Evolutionary conservation across 2,113 vertebrate genomes (phyloP).

Genomic region (Eonycteris spelaea): DNA sequence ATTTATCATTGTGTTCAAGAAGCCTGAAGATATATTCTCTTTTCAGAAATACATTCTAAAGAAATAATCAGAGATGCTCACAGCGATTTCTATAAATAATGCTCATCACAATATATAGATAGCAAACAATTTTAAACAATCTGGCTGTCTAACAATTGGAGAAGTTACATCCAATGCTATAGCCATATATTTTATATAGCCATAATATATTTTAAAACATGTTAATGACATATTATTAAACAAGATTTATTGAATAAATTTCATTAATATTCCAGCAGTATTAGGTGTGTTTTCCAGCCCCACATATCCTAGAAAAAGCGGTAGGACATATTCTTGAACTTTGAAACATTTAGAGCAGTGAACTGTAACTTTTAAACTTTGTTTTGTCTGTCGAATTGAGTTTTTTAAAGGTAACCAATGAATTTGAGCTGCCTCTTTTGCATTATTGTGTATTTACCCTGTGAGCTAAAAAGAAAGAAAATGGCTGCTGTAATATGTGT

Average conservation of each 20-base stretch:
- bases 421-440: background rate
- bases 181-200: background rate
- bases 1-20: background rate
- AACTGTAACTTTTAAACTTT: background rate
- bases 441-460: background rate
- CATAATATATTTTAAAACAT: background rate
- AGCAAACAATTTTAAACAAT: constrained; percentile 2
- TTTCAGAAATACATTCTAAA: background rate
- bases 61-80: background rate
- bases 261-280: background rate
- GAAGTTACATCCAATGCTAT: background rate
- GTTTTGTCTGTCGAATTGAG: background rate
- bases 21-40: background rate
- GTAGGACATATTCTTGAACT: background rate
- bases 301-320: background rate
- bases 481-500: background rate
- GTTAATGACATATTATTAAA: background rate
- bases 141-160: background rate
- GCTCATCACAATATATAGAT: background rate
- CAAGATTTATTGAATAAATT: background rate
- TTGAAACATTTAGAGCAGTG: background rate
- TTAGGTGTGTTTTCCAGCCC: background rate
- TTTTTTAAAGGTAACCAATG: background rate
- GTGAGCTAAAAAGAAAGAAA: background rate
- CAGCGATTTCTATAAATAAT: background rate